Conservation (phyloP, 2,797 vertebrate genomes). For the Eleutherodactylus coqui region DNA sequence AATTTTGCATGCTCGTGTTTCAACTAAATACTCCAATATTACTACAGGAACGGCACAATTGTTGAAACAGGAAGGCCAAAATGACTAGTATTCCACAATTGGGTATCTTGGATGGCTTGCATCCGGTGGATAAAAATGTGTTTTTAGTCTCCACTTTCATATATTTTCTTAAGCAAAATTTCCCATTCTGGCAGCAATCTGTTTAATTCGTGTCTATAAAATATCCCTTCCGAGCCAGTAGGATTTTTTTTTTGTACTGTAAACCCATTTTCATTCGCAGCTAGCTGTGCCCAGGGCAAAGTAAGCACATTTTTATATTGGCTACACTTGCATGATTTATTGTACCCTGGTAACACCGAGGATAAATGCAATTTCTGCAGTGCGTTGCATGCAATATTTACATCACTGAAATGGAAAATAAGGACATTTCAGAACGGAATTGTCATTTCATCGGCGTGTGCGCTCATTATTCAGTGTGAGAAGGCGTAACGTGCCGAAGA, state of each 20-base stretch:
- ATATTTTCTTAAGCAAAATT: not conserved
- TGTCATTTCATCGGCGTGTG: not conserved
- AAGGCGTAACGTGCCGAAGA: not conserved
- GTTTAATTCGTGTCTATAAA: conserved; percentile 64
- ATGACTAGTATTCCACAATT: not conserved
- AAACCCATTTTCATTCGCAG: conserved; percentile 62
- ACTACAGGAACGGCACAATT: too few species aligned
- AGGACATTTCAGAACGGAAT: not conserved
- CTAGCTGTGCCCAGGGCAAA: conserved; percentile 65
- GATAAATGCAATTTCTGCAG: conserved; percentile 26
- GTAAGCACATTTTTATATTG: conserved; percentile 65
- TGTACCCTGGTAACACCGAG: conserved; percentile 52
- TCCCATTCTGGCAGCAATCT: not conserved
- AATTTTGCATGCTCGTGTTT: not conserved
- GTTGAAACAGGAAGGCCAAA: not conserved
- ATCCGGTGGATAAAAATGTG: too few species aligned
- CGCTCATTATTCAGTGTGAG: not conserved
- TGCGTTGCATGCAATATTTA: conserved; percentile 12
- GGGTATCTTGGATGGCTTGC: not conserved
- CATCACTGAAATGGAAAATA: not conserved
- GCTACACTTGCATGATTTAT: conserved; percentile 67
- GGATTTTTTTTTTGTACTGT: conserved; percentile 49
- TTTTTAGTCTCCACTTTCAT: not conserved
- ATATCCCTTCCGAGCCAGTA: conserved; percentile 65
- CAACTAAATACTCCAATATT: not conserved